Evolutionary conservation across 2,113 vertebrate genomes (phyloP).

Genomic region (Dipodomys ordii): DNA sequence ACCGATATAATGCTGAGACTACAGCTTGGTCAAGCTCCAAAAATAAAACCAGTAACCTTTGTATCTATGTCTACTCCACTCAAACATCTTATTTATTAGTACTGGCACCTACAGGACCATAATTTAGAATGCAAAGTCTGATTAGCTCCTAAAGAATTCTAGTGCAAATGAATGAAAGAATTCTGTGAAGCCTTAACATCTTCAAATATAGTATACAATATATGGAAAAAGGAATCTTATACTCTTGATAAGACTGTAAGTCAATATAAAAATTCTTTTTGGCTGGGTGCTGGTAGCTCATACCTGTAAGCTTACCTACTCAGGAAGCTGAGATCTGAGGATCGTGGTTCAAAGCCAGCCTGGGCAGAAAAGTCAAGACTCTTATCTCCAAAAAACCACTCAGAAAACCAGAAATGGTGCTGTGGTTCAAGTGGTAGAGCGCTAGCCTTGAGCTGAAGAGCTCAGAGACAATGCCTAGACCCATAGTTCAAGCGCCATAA

Average conservation of each 20-base stretch:
- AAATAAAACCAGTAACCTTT: slow-evolving; percentile 23
- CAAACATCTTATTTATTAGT: slow-evolving; percentile 12
- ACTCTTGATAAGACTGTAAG: not conserved
- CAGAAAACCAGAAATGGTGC: too few species aligned
- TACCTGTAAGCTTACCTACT: too few species aligned
- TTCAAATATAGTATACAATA: not conserved
- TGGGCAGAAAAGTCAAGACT: too few species aligned
- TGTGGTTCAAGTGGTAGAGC: too few species aligned
- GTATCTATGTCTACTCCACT: not conserved
- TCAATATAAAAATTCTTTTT: too few species aligned
- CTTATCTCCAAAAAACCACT: too few species aligned
- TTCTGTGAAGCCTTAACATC: not conserved
- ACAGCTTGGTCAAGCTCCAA: not conserved
- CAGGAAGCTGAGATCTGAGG: too few species aligned
- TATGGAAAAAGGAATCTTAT: not conserved
- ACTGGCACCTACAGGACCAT: not conserved
- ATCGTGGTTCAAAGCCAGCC: too few species aligned
- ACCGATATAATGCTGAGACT: not conserved
- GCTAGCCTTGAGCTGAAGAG: too few species aligned
- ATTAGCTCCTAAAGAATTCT: not conserved
- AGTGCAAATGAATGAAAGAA: not conserved
- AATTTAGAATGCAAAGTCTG: not conserved
- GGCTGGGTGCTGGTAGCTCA: too few species aligned
- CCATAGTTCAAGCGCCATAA: not conserved
- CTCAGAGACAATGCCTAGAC: too few species aligned